Base-by-base conservation (phyloP, 2,888 invertebrate species). In the Hypolimnas misippus region DNA sequence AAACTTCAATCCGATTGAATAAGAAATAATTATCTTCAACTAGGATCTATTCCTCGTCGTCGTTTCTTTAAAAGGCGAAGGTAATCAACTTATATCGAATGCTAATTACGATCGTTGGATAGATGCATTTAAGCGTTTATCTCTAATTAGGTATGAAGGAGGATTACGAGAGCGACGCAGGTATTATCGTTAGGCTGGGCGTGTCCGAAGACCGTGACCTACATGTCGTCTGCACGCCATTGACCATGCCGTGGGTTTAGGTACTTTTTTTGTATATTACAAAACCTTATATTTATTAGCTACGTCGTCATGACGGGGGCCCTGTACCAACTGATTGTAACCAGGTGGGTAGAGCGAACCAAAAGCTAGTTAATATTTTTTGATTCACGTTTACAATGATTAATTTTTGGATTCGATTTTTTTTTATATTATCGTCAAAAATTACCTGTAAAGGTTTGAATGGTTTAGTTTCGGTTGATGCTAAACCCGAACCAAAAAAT, bases 41-140 rank as follows among this genome's bases (percentile, higher is more conserved):
- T 31, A 17, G 51, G 50, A 65, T 55, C 62, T 56, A 62, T 56
- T 65, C 62, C 57, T 62, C 40, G 62, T 54, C 57, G 44, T 35
- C 35, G 55, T 61, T 42, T 62, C 66, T 63, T 50, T 61, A 63
- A 58, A 66, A 58, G 65, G 62, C 57, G 55, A 70, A 65, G 66
- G 66, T 56, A 68, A 62, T 61, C 66, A 54, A 64, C 66, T 44
- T 59, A 33, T 54, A 63, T 51, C 58, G 65, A 68, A 70, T 68
- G 61, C 65, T 70, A 70, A 70, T 70, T 65, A 63, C 52, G 46
- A 65, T 61, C 61, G n/a, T 50, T 58, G 38, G 57, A 42, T 65
- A 57, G 65, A 62, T 65, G 61, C 57, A 54, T 60, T 57, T 65
- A 57, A 57, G 33, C 65, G 61, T 65, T 61, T 61, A 65, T 65